A percentile compares a stretch with the other conserved stretches of the same genome.
Conservation (phyloP, 2,888 invertebrate genomes). For the Eupithecia abbreviata region DNA sequence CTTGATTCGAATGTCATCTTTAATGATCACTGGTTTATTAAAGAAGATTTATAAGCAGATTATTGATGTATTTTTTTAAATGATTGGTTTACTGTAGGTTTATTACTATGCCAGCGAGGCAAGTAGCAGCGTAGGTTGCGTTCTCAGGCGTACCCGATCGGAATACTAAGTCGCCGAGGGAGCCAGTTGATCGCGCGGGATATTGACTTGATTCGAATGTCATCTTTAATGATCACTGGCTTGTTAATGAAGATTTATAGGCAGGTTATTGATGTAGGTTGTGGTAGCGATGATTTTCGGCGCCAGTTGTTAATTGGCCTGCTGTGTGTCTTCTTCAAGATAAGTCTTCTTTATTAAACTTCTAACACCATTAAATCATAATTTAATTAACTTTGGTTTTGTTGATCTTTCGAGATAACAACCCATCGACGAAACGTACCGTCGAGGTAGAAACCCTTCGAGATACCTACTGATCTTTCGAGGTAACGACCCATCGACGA, state of each 20-base stretch:
- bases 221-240: slow-evolving; percentile 1
- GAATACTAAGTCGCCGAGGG: slow-evolving; percentile 28
- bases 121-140: slow-evolving; percentile 9
- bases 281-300: neutral
- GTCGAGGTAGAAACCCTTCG: too few species aligned
- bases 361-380: too few species aligned
- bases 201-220: slow-evolving; percentile 21
- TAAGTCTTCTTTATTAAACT: too few species aligned
- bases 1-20: slow-evolving; percentile 20
- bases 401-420: too few species aligned
- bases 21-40: neutral
- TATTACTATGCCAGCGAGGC: neutral
- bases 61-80: neutral
- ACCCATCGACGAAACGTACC: too few species aligned
- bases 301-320: too few species aligned
- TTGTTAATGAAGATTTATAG: neutral
- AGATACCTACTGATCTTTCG: too few species aligned
- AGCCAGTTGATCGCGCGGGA: neutral
- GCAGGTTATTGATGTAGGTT: neutral
- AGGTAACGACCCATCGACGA: too few species aligned
- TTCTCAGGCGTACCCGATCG: slow-evolving; percentile 18
- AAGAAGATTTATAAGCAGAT: neutral
- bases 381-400: too few species aligned
- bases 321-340: too few species aligned
- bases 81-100: neutral